Conservation (phyloP, 2,888 invertebrate genomes). For the Heteromurus nitidus region DNA sequence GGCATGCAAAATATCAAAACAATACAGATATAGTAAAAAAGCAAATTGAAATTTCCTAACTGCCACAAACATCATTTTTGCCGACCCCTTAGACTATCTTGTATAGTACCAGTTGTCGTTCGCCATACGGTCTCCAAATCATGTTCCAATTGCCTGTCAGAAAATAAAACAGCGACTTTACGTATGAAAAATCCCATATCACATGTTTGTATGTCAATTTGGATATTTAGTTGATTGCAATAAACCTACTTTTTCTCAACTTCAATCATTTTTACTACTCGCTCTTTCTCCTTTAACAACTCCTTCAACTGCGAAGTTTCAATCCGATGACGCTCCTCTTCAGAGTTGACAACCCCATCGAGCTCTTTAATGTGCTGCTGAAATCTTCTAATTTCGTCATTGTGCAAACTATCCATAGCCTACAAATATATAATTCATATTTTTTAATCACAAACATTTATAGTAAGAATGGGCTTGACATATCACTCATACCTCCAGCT, state of each 20-base stretch:
- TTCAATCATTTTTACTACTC: constrained; percentile 60
- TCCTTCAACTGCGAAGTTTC: constrained; percentile 66
- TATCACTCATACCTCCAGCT: constrained; percentile 66
- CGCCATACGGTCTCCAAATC: constrained; percentile 73
- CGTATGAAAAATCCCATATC: not conserved
- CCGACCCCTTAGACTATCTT: constrained; percentile 28
- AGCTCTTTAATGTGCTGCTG: constrained; percentile 57
- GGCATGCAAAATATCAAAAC: too few relatives aligned
- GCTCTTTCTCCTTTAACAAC: constrained; percentile 67
- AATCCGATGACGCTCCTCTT: constrained; percentile 59
- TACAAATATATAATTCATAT: constrained; percentile 41
- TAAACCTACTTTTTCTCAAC: constrained; percentile 68
- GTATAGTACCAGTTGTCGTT: constrained; percentile 64
- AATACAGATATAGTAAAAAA: too few relatives aligned
- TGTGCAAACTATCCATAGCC: constrained; percentile 69
- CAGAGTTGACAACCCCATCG: constrained; percentile 56
- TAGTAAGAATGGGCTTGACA: not conserved
- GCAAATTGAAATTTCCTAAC: too few relatives aligned
- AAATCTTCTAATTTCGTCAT: constrained; percentile 62
- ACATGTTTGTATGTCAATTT: not conserved
- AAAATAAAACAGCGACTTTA: constrained; percentile 13
- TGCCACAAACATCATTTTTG: too few relatives aligned
- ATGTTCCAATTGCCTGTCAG: constrained; percentile 66
- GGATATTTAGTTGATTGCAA: not conserved
- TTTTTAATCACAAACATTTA: not conserved